Evolutionary conservation across 2,113 vertebrate genomes (phyloP).

Genomic region (Glaucomys volans): DNA sequence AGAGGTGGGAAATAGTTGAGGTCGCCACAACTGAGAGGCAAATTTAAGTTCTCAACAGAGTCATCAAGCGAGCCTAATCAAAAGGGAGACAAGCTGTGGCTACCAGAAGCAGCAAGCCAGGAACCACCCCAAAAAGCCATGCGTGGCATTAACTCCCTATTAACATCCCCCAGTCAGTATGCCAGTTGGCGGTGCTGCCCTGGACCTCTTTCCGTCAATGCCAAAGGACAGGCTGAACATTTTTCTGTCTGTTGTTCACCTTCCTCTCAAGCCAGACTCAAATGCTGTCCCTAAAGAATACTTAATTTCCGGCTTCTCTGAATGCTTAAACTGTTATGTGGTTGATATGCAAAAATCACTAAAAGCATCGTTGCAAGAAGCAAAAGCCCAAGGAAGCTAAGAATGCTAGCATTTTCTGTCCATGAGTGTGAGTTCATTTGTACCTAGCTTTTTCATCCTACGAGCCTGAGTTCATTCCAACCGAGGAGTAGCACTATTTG

Average conservation of each 20-base stretch:
- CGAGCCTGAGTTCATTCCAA: background rate
- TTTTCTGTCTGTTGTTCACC: background rate
- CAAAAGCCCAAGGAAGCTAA: background rate
- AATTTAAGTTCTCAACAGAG: background rate
- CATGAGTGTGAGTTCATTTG: background rate
- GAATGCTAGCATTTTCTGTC: background rate
- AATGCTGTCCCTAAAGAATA: background rate
- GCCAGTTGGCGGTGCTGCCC: too few species aligned
- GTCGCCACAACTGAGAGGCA: background rate
- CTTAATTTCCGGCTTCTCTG: background rate
- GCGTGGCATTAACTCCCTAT: too few species aligned
- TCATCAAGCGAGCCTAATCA: background rate
- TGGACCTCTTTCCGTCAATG: background rate
- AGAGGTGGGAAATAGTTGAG: background rate
- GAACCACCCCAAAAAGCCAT: background rate
- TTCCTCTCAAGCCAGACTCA: conserved; percentile 11
- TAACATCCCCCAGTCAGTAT: background rate
- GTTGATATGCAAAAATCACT: background rate
- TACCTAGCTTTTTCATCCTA: background rate
- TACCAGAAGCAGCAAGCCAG: background rate
- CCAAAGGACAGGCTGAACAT: background rate
- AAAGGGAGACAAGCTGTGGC: background rate
- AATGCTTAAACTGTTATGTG: background rate
- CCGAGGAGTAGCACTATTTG: background rate
- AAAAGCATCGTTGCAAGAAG: background rate